Evolutionary conservation across 2,113 vertebrate species (phyloP).

Genomic region (Noctilio leporinus): DNA sequence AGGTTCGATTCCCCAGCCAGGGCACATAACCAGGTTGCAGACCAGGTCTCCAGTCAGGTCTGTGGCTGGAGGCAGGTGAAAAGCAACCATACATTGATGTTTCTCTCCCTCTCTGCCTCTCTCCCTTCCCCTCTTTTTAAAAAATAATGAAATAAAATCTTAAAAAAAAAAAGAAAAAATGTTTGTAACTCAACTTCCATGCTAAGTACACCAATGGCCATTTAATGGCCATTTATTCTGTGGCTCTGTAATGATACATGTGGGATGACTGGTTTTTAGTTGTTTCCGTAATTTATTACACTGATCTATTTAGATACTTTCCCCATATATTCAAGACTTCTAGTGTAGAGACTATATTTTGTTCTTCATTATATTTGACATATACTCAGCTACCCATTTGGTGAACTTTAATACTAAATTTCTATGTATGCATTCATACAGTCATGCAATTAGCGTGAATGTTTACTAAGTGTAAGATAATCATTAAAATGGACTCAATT

Average conservation of each 20-base stretch:
- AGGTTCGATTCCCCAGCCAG: too few species aligned
- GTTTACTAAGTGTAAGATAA: neutral
- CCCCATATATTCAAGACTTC: neutral
- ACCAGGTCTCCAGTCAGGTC: too few species aligned
- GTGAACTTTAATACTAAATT: neutral
- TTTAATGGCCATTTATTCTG: neutral
- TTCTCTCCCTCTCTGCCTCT: too few species aligned
- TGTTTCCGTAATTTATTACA: neutral
- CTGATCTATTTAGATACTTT: neutral
- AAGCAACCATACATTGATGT: too few species aligned
- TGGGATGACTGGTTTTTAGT: neutral
- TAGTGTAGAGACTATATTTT: neutral
- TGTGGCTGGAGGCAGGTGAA: too few species aligned
- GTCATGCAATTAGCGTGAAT: neutral
- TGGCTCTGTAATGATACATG: neutral
- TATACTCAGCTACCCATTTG: neutral
- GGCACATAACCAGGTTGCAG: too few species aligned
- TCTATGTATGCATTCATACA: neutral
- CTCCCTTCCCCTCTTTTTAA: too few species aligned
- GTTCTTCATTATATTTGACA: neutral
- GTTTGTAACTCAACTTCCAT: neutral
- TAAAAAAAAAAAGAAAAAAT: too few species aligned
- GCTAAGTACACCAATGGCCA: neutral
- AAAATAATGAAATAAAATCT: too few species aligned
- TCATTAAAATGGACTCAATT: neutral